Base-by-base conservation (phyloP, 2,888 invertebrate species). In the Drosophila borealis region DNA sequence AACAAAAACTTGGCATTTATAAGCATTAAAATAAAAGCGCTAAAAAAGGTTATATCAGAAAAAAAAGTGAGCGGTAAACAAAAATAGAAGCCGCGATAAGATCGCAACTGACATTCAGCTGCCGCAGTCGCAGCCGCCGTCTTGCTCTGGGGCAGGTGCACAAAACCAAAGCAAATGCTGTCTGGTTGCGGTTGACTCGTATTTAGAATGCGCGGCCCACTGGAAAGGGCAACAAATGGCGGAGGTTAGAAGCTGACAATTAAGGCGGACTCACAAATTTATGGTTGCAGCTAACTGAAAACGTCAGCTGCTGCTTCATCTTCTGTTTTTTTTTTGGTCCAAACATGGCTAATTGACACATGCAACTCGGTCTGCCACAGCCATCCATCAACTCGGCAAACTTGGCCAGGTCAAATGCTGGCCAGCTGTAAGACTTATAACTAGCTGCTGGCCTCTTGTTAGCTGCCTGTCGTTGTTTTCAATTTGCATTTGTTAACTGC, bases 61-160 rank as follows among this genome's bases (percentile, higher is more conserved):
- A 67, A 61, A 63, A 73, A 78, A 86, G 85, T 87, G 83, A 86
- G 80, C 74, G 86, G 65, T 73, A 82, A 86, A 69, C 78, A 74
- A 70, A 87, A 84, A 76, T 88, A 86, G 80, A 86, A 80, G 78
- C 70, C 54, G 57, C 70, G 87, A 87, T 87, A 83, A 79, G 61
- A 88, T 88, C 88, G 70, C 75, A 65, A 36, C 74, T 88, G 90
- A 89, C 90, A 88, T 89, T 88, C 89, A 88, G 72, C 37, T 36
- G 44, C 21, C 9, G 63, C 62, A 29, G 29, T 29, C 51, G 45
- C 42, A 21, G 53, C 54, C 42, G 25, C 60, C 50, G 25, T 25
- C 19, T 56, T 54, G 60, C 84, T 79, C 71, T 69, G 78, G 57
- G 70, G 82, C 79, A 83, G 67, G 80, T 86, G 83, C 68, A 75